Evolutionary conservation across 1,140 invertebrate genomes (phyloP), one percentile per base, ranked within the genome.

Genomic region (Nixonia krombeini): DNA sequence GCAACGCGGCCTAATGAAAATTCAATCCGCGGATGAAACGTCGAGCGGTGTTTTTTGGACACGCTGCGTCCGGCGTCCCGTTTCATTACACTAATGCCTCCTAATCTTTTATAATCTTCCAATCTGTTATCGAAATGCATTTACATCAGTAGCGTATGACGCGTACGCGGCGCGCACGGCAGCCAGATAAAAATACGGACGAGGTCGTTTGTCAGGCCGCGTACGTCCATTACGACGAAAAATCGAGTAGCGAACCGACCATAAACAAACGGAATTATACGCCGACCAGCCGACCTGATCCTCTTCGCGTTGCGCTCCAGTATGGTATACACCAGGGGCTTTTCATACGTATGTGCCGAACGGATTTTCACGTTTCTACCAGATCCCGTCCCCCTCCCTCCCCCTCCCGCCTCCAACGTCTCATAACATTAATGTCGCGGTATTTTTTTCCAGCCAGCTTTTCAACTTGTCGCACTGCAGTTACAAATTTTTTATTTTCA

Each of bases 231-330:
- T 81, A 81, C 69, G 75, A 62, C 75, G 79, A 82, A 82, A 84
- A 82, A 82, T 82, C 79, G 78, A 82, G 75, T 75, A 75, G 71
- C 70, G 65, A 69, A 65, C 56, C 64, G 64, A 73, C 75, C 79
- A 81, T 84, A 81, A 84, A 84, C 80, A 84, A 84, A 84, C 79
- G 75, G 77, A 82, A 84, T 82, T 84, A 82, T 82, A 80, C 75
- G 70, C 47, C 53, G 65, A 47, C 9, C 69, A 56, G 56, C 57
- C 64, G 49, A 53, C 58, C 74, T 73, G 74, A 78, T 78, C 67
- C 72, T 75, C 72, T 68, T 68, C 66, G 58, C 67, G 70, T 75
- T 49, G 67, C 66, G 47, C 68, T 73, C n/a, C n/a, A n/a, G n/a
- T n/a, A n/a, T 46, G 49, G 58, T 72, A 68, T 72, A 70, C 62